These are phyloP conservation scores for Tubulanus polymorphus DNA, from an alignment of 2,888 invertebrate genomes.

Conservation along the genomic window DNA sequence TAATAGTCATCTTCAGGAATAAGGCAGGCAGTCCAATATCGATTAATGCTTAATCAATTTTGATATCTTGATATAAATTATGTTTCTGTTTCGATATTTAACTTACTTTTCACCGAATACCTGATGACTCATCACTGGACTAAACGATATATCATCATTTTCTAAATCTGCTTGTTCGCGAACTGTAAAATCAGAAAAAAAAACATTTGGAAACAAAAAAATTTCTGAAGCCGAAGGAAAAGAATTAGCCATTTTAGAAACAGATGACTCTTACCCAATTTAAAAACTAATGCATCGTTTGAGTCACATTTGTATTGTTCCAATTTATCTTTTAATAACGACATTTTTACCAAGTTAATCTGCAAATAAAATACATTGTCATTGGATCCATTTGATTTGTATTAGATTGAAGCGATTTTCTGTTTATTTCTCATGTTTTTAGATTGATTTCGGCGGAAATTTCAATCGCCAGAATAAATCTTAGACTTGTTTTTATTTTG, in stretches of 20 bases:
- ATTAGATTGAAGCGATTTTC: no score
- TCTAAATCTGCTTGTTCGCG: constrained; percentile 37
- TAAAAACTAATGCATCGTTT: constrained; percentile 44
- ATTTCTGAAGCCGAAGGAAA: not conserved
- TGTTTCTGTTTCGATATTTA: not conserved
- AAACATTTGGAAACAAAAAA: not conserved
- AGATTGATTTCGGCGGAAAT: no score
- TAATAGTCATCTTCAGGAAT: no score
- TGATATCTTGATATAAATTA: not conserved
- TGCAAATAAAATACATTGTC: no score
- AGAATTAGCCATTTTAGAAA: not conserved
- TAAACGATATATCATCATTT: constrained; percentile 36
- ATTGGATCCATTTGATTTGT: no score
- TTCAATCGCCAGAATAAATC: no score
- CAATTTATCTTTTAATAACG: constrained; percentile 30
- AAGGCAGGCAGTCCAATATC: not conserved
- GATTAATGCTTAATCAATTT: not conserved
- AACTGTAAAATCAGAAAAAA: constrained; percentile 28
- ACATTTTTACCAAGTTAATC: no score
- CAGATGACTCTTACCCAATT: no score
- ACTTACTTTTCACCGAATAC: constrained; percentile 52
- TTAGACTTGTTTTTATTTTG: no score
- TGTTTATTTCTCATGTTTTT: no score
- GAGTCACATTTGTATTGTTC: constrained; percentile 44
- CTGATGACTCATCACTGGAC: constrained; percentile 52